Evolutionary conservation across 2,888 invertebrate genomes (phyloP).

Genomic region (Neuroscelio doddi): DNA sequence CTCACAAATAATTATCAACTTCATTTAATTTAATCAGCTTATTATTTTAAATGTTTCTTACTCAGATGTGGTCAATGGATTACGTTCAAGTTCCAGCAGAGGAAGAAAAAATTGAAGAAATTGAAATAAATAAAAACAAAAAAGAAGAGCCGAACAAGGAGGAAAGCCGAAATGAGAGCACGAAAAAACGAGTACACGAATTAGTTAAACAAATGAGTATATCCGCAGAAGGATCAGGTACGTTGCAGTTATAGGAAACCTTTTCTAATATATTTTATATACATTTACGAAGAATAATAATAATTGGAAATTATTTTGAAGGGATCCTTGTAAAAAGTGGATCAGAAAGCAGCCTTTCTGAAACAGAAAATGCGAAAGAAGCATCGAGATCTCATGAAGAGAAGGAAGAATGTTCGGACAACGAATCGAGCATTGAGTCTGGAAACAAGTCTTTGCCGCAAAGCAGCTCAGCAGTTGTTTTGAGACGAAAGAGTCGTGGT

Average conservation of each 20-base stretch:
- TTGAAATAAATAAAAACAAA: constrained; percentile 73
- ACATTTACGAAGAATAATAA: too few relatives aligned
- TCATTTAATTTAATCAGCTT: constrained; percentile 1
- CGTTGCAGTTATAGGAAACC: too few relatives aligned
- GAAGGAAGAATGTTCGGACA: constrained; percentile 82
- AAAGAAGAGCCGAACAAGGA: constrained; percentile 70
- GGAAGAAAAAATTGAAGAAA: constrained; percentile 72
- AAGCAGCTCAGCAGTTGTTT: constrained; percentile 73
- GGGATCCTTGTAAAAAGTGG: constrained; percentile 83
- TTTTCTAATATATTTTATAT: too few relatives aligned
- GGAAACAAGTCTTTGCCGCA: constrained; percentile 63
- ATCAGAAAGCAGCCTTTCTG: constrained; percentile 91
- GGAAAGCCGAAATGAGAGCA: constrained; percentile 68
- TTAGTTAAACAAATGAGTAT: constrained; percentile 88
- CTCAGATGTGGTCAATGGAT: constrained; percentile 97
- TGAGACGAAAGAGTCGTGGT: constrained; percentile 78
- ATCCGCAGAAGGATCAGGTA: constrained; percentile 79
- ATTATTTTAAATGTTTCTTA: constrained; percentile 23
- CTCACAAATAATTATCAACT: constrained; percentile 6
- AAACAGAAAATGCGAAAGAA: constrained; percentile 82
- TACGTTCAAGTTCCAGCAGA: constrained; percentile 89
- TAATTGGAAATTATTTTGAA: too few relatives aligned
- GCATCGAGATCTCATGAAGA: constrained; percentile 81
- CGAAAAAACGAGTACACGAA: constrained; percentile 77
- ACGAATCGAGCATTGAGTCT: constrained; percentile 73